Evolutionary conservation across 1,140 invertebrate genomes (phyloP), one percentile per base, ranked within the genome.

Genomic region (Tribolium madens): DNA sequence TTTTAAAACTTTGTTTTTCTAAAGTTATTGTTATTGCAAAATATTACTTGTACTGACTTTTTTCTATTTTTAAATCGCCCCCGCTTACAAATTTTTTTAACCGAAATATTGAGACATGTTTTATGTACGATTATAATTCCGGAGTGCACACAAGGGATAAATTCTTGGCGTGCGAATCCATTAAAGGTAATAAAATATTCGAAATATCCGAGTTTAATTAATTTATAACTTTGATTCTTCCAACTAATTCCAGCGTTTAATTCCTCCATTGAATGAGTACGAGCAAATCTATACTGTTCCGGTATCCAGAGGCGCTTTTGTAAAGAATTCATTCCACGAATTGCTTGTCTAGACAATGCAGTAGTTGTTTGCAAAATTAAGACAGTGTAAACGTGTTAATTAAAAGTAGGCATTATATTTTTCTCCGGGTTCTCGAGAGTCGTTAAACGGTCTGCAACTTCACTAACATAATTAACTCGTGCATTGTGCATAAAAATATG

Each of bases 401-500:
- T 64, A 64, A 64, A 33, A 64, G 57, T 64, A 64, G 57, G 26
- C 57, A 64, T 64, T 64, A 64, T 64, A 64, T 64, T 64, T 64
- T 64, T 64, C 21, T 10, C n/a, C n/a, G 21, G 57, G 57, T 12
- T 33, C 57, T 31, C 18, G 10, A 64, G 57, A 12, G 57, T 18
- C 57, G 57, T 64, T 31, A 64, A 64, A 64, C 57, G 57, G 57
- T 64, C 57, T 64, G 57, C 57, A 64, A 33, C 57, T 33, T 33
- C 52, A 57, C 57, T 64, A 47, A 31, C 60, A 70, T 76, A 76
- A 76, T 76, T 76, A 53, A 76, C 47, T 76, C 17, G 47, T 76
- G 75, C 75, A 76, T 76, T 72, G 46, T 76, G 75, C 75, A 76
- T 76, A 76, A 76, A 76, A 76, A 76, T 76, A 60, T 76, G 75